Evolutionary conservation across 23 tunicate genomes (phyloP), one percentile per base, ranked within the genome.

Genomic region (Ascidia mentula): DNA sequence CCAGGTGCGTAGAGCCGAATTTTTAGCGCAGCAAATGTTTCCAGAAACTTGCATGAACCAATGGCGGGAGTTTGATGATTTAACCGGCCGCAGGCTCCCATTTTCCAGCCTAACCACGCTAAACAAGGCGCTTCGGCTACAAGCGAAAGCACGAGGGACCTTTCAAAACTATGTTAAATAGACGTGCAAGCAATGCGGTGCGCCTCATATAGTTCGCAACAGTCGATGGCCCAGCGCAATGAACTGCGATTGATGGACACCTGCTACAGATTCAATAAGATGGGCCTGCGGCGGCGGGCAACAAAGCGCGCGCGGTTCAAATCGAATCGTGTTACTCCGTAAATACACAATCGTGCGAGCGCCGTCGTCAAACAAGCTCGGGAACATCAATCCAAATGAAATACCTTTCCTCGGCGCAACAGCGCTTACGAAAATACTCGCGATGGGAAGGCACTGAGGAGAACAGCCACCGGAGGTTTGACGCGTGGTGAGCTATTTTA

Each of bases 241-340:
- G 13, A 9, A 42, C 15, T 42, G 53, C 15, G 15, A 15, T 42
- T 9, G 53, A 42, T 42, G 53, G 53, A 42, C 65, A 28, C 13
- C 28, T 3, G 65, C 28, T 9, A 28, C 28, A 53, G 65, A 20
- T 53, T 9, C 65, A 53, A 53, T 53, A 53, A 53, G 65, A 26
- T n/a, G n/a, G 65, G 24, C 28, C 65, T 26, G 65, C 12, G 65
- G 24, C 12, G 28, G 2, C 65, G 13, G 28, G 24, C 28, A 53
- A 53, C 65, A 53, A 53, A 53, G 65, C 65, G 65, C 24, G 22
- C 24, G 24, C 65, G 24, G n/a, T n/a, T 53, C 65, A 26, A 28
- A 53, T 28, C 65, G 24, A 53, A 53, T 53, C 24, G 65, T 53
- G 65, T 53, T 53, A 53, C 65, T 53, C 65, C 65, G 24, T 53